Evolutionary conservation across 2,797 vertebrate genomes (phyloP).

Genomic region (Oryzias dopingdopingensis): DNA sequence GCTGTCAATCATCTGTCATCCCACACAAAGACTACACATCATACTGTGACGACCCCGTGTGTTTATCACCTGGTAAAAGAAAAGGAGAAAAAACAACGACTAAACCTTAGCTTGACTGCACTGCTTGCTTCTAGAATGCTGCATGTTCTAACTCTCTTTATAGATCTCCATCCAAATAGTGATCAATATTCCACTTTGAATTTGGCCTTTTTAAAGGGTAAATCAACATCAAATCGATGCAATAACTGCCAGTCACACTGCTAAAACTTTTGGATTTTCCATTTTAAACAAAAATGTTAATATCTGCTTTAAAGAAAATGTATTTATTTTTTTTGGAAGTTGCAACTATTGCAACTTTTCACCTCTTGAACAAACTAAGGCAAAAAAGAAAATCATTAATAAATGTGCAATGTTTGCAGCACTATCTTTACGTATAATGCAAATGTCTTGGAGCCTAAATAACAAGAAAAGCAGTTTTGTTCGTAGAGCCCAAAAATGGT

Average conservation of each 20-base stretch:
- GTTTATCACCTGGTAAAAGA: conserved; percentile 81
- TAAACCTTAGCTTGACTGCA: conserved; percentile 39
- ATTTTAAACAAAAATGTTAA: neutral
- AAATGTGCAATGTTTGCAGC: too few relatives aligned
- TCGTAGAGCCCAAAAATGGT: too few relatives aligned
- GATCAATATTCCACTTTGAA: neutral
- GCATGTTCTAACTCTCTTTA: conserved; percentile 4
- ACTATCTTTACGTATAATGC: too few relatives aligned
- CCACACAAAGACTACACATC: conserved; percentile 81
- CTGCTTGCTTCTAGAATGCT: conserved; percentile 22
- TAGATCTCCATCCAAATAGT: neutral
- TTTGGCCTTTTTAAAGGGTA: conserved; percentile 9
- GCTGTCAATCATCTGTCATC: conserved; percentile 72
- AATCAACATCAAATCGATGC: conserved; percentile 13
- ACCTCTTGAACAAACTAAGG: too few relatives aligned
- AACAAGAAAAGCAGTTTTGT: too few relatives aligned
- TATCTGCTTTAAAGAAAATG: too few relatives aligned
- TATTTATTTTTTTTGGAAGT: too few relatives aligned
- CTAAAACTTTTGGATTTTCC: too few relatives aligned
- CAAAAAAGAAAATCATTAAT: too few relatives aligned
- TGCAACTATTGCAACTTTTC: too few relatives aligned
- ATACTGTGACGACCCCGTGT: conserved; percentile 82
- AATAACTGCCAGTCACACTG: neutral
- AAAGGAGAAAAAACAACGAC: conserved; percentile 9
- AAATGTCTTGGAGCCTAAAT: too few relatives aligned